Evolutionary conservation across 2,113 vertebrate genomes (phyloP), one percentile per base, ranked within the genome.

Genomic region (Xiphorhynchus elegans): DNA sequence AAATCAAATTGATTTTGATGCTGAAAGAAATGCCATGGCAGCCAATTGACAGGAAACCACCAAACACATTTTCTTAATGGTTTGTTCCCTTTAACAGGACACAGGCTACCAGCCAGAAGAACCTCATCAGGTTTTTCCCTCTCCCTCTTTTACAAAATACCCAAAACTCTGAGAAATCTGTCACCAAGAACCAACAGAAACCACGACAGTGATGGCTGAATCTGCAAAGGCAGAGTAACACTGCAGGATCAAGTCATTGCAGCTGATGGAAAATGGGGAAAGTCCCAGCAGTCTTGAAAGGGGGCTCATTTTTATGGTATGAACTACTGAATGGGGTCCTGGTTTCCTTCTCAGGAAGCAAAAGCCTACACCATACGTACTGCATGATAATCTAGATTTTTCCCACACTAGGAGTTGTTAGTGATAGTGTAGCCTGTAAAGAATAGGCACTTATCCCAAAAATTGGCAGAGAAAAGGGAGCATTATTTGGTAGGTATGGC

Each of bases 371-470:
- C 35, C 35, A 21, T 10, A 55, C 1, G 1, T 67, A 67, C 67
- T 93, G 35, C 16, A 49, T n/a, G 74, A 63, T 60, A 25, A 66
- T 17, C 49, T 74, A 47, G 69, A 82, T 72, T 89, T 80, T 88
- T 37, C 42, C 37, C 46, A 73, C 39, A 23, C 26, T 19, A 40
- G 62, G 84, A 88, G 13, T 88, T 84, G 75, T 42, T 72, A 94
- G 81, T 47, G 84, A 92, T 80, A 94, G 94, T 91, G 87, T 95
- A 90, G 93, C 97, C 97, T 97, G 95, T 92, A 96, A 87, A 94
- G 93, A 95, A 95, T 96, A 98, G 98, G 98, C 97, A 98, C 97
- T 98, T 98, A 84, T 95, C 88, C 93, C 97, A 96, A 96, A 94
- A 96, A 96, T 31, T 98, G 97, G 96, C 96, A 93, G 94, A 84